Conservation (phyloP, 2,113 vertebrate species). For the Solenodon paradoxus region DNA sequence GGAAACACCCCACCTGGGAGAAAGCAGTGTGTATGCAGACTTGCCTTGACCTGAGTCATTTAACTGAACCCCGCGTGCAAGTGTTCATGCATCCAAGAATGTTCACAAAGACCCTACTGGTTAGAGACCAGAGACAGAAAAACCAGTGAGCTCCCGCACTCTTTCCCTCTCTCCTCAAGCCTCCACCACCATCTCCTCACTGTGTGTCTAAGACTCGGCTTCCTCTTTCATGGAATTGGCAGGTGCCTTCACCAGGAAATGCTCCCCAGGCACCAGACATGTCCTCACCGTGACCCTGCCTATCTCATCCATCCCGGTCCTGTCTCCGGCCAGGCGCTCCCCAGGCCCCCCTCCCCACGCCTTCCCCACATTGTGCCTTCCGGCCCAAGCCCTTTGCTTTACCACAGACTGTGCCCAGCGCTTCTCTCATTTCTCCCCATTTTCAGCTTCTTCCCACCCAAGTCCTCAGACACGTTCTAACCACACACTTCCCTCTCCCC, state of each 20-base stretch:
- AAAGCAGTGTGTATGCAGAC: background rate
- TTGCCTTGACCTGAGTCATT: background rate
- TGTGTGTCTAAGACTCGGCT: background rate
- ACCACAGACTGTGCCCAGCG: fast-evolving
- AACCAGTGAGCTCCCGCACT: background rate
- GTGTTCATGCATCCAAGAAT: background rate
- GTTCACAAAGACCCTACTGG: background rate
- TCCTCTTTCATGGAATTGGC: background rate
- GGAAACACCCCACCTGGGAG: no score
- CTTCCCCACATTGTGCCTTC: no score
- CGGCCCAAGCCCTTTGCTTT: no score
- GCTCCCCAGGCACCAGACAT: background rate
- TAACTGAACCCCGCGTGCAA: background rate
- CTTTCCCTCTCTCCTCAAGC: background rate
- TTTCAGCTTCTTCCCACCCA: background rate
- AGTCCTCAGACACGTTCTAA: background rate
- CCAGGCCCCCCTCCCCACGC: background rate
- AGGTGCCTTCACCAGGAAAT: background rate
- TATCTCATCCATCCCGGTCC: background rate
- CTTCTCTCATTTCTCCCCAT: background rate
- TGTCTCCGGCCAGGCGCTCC: no score
- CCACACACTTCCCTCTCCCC: background rate
- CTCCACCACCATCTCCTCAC: background rate
- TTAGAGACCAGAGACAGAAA: background rate
- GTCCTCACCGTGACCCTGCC: no score